Evolutionary conservation across 1,140 invertebrate genomes (phyloP), one percentile per base, ranked within the genome.

Genomic region (Penaeus japonicus): DNA sequence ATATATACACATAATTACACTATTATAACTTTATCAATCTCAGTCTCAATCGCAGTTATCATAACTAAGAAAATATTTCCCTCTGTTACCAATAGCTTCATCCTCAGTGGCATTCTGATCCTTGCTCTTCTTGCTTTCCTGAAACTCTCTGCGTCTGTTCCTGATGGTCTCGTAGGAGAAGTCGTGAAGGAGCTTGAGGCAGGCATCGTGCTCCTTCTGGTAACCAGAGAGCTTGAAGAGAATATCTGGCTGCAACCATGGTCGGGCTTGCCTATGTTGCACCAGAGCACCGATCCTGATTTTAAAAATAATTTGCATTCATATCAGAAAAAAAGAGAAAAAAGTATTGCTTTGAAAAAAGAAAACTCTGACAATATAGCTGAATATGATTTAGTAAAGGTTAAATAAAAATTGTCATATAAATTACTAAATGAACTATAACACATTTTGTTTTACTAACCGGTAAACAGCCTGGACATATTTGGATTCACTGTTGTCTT

Each of bases 241-340:
- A 89, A 96, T 93, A 89, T 98, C 95, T 15, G 95, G 95, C 92
- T 96, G 95, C 20, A 98, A 92, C 95, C 97, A 97, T 27, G 98
- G 94, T 89, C 95, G 95, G 22, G 96, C 95, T 90, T 97, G 96
- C 90, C 98, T 95, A n/a, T 95, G 92, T 91, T 97, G 96, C 0
- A 97, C 94, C 85, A 97, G 96, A 89, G 96, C 95, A 90, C 95
- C 96, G 94, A 97, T 96, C 91, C 94, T 95, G 90, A n/a, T n/a
- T n/a, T n/a, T n/a, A n/a, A n/a, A n/a, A n/a, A n/a, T n/a, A n/a
- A n/a, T n/a, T n/a, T n/a, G 22, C 24, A 22, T 4, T 27, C 5
- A 10, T 15, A 59, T 15, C 27, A 32, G n/a, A 73, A 70, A 30
- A 15, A 24, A 73, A 20, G n/a, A 73, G 15, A 73, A 24, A n/a